Conservation (phyloP, 1,140 invertebrate species). For the Macrostomum lignano region DNA sequence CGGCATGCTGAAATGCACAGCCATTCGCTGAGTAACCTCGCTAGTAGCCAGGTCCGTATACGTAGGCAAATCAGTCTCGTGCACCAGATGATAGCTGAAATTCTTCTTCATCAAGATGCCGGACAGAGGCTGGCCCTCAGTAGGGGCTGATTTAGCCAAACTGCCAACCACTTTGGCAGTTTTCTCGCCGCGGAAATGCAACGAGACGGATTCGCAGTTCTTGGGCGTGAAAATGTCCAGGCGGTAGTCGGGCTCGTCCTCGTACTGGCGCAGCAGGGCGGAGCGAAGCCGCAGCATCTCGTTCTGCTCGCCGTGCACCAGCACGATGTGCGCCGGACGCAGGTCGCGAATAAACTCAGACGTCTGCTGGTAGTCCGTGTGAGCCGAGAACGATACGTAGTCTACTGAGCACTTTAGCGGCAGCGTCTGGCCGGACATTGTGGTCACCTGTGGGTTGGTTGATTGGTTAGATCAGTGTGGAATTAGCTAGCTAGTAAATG, state of each 20-base stretch:
- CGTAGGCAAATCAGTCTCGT: background rate
- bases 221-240: constrained; percentile 77
- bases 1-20: background rate
- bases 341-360: constrained; percentile 76
- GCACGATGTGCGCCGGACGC: constrained; percentile 69
- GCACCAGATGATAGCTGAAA: constrained; percentile 80
- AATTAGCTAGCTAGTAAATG: constrained; percentile 48
- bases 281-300: constrained; percentile 86
- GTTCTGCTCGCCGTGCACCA: constrained; percentile 93
- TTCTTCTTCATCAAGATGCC: constrained; percentile 85
- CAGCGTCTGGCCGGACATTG: constrained; percentile 73
- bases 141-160: constrained; percentile 50
- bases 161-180: constrained; percentile 85
- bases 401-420: constrained; percentile 72
- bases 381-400: constrained; percentile 95
- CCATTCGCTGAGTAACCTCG: background rate
- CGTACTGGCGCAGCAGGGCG: constrained; percentile 69
- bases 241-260: constrained; percentile 52
- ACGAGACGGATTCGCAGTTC: constrained; percentile 65
- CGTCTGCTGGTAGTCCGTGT: constrained; percentile 94
- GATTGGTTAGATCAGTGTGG: too few species aligned
- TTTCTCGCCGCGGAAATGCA: constrained; percentile 83
- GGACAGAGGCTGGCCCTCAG: constrained; percentile 46
- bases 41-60: background rate
- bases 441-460: too few species aligned